Base-by-base conservation (phyloP, 2,888 invertebrate species). In the Scaptomyza reducta region DNA sequence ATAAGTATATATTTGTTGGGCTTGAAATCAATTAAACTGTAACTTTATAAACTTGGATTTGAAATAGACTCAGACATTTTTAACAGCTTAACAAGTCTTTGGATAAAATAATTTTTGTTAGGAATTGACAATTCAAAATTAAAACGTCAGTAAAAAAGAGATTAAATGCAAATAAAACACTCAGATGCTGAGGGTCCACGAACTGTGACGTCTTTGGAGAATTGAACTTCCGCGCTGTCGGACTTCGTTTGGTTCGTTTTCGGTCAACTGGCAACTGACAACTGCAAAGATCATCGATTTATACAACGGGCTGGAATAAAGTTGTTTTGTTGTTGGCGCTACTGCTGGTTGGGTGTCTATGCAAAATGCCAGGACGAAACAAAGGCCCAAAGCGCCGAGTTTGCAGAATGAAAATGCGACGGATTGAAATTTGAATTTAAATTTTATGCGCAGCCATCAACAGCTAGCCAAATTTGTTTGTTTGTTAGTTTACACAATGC, bases 381-480 rank as follows among this genome's bases (percentile, higher is more conserved):
- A 77, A 67, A 59, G 66, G 67, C 53, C 25, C 62, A 63, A 61
- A 61, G 79, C 16, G 44, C 33, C 9, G 14, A 46, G 65, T 65
- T 75, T 70, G 66, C 68, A 70, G 70, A 66, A 64, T 70, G 60
- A 63, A 70, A 74, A 61, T 64, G 58, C 60, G 61, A 78, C 54
- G 53, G 50, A 35, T 62, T 45, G 54, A 68, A 77, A 74, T 71
- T 76, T 11, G 22, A 22, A 78, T 87, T 87, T 81, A 81, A 87
- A 82, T 82, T 85, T 76, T 55, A 76, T 87, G 79, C 73, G 61
- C 53, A 55, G 55, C 70, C 59, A 77, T 66, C 70, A 70, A 58
- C 63, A 56, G 63, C 63, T 54, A 55, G 53, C 38, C 73, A 75
- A 84, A 79, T 78, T 78, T 76, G 84, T 80, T 78, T 78, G 78